Percentiles rank a stretch among this genome's conserved stretches.
Evolutionary conservation across 2,113 vertebrate genomes (phyloP).

Genomic region (Lynx canadensis): DNA sequence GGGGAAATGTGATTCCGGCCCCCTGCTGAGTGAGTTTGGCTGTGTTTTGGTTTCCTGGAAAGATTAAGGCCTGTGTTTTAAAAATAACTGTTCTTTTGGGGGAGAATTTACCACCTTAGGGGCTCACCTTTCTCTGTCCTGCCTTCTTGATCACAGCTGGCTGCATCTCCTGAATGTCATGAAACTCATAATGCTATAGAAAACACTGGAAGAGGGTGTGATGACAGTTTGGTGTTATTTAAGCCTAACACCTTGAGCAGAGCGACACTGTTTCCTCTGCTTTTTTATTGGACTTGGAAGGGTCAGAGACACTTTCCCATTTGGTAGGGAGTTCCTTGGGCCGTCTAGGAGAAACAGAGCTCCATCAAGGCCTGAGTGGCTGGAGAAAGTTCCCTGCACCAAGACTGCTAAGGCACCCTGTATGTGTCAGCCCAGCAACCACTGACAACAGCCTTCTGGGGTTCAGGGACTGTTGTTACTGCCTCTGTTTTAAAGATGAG

Average conservation of each 20-base stretch:
- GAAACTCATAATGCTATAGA: neutral
- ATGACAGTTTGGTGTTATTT: neutral
- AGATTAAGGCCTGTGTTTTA: slow-evolving; percentile 60
- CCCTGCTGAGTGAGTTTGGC: slow-evolving; percentile 57
- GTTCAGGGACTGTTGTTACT: neutral
- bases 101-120: neutral
- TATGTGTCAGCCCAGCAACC: neutral
- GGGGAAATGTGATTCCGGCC: slow-evolving; percentile 46
- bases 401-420: too few relatives aligned
- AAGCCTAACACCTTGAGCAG: neutral
- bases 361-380: neutral
- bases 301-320: neutral
- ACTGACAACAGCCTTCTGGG: neutral
- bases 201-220: neutral
- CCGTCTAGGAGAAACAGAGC: neutral
- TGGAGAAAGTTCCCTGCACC: neutral
- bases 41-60: slow-evolving; percentile 81
- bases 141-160: neutral
- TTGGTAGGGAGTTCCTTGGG: neutral
- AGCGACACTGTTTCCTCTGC: neutral
- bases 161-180: neutral
- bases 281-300: neutral
- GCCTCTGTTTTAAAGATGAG: neutral
- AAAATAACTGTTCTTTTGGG: slow-evolving; percentile 24
- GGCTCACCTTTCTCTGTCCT: neutral